Evolutionary conservation across 2,797 vertebrate species (phyloP).

Genomic region (Holocentrus rufus): DNA sequence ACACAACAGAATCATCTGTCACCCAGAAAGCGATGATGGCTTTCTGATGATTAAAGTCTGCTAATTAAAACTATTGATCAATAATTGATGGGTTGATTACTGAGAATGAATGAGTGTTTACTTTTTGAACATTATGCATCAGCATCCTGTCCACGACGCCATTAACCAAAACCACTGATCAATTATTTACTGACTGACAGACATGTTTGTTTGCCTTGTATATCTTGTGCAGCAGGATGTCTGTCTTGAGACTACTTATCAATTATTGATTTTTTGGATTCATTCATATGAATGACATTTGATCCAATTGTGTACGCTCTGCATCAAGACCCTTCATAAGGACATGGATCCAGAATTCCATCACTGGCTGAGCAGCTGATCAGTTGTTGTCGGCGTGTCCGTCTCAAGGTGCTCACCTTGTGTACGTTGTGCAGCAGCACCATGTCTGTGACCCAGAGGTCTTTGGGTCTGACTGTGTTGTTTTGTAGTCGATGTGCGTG

Average conservation of each 20-base stretch:
- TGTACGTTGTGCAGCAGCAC: conserved; percentile 84
- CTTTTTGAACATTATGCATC: conserved; percentile 45
- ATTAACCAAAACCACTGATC: conserved; percentile 46
- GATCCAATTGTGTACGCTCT: background rate
- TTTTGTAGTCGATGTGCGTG: conserved; percentile 80
- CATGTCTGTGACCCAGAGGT: conserved; percentile 88
- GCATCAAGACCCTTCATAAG: background rate
- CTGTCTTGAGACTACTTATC: conserved; percentile 14
- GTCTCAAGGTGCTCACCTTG: conserved; percentile 78
- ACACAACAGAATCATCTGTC: conserved; percentile 15
- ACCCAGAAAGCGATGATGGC: conserved; percentile 18
- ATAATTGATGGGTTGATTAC: conserved; percentile 46
- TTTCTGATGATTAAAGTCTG: conserved; percentile 26
- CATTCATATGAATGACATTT: conserved; percentile 2
- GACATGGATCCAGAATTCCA: background rate
- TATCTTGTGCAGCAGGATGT: conserved; percentile 32
- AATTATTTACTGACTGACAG: conserved; percentile 54
- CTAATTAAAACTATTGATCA: conserved; percentile 47
- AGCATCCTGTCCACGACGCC: conserved; percentile 30
- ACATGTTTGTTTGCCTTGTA: conserved; percentile 46
- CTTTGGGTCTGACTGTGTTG: conserved; percentile 81
- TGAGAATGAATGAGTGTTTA: conserved; percentile 33
- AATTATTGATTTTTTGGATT: conserved; percentile 28
- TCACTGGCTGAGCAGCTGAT: background rate
- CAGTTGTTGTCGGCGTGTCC: background rate